A percentile compares a stretch with the other conserved stretches of the same genome.
These are phyloP conservation scores for Colletes collaris DNA, from an alignment of 2,888 invertebrate genomes.

Conservation along the genomic window DNA sequence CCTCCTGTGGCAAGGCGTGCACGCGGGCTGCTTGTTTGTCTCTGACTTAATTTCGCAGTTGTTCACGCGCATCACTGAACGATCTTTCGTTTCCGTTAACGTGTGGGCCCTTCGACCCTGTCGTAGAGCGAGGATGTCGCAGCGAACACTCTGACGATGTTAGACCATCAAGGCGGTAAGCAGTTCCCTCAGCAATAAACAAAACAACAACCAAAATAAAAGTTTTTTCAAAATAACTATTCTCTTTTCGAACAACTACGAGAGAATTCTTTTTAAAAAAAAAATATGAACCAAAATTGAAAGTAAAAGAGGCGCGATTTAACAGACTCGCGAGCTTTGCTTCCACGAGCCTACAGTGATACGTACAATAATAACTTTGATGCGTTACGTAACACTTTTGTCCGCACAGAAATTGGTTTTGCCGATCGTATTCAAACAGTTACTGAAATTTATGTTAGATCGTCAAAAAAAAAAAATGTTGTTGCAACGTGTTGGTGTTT, in stretches of 20 bases:
- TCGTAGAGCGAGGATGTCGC: conserved; percentile 96
- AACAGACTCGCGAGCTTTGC: no score
- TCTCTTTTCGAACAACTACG: conserved; percentile 24
- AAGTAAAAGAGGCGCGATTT: background rate
- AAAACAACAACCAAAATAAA: conserved; percentile 42
- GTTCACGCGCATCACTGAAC: conserved; percentile 75
- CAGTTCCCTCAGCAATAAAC: conserved; percentile 79
- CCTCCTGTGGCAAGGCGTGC: conserved; percentile 54
- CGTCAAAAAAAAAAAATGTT: no score
- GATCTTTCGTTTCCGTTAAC: conserved; percentile 77
- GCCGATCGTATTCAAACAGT: no score
- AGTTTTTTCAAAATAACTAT: conserved; percentile 9
- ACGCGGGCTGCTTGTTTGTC: conserved; percentile 66
- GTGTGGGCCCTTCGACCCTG: conserved; percentile 80
- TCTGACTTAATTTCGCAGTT: conserved; percentile 75
- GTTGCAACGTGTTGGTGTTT: no score
- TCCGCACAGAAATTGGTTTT: no score
- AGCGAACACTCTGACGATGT: conserved; percentile 94
- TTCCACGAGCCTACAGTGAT: no score
- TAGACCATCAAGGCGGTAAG: conserved; percentile 98
- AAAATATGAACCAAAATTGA: background rate
- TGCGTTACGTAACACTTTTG: no score
- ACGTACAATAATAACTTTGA: no score
- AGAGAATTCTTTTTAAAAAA: background rate
- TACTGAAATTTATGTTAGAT: no score